These are phyloP conservation scores for Atta texana DNA, from an alignment of 1,140 invertebrate genomes.

Conservation along the genomic window DNA sequence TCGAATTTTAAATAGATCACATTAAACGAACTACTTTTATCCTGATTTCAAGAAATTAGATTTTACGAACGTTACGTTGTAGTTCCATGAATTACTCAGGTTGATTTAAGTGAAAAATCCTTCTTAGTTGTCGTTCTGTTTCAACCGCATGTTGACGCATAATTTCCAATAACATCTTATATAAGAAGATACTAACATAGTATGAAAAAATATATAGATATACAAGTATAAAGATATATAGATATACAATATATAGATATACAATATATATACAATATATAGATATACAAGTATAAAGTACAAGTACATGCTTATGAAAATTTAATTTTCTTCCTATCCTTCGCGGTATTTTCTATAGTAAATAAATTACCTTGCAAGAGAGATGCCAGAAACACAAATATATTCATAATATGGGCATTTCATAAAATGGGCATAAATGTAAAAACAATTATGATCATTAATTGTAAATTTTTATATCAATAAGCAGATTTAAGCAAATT, in stretches of 20 bases:
- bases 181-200: background rate
- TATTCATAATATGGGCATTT: background rate
- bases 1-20: background rate
- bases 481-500: background rate
- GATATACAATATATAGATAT: too few relatives aligned
- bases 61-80: background rate
- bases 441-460: background rate
- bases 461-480: background rate
- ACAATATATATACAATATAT: too few relatives aligned
- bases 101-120: background rate
- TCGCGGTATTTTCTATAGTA: background rate
- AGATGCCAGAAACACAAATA: background rate
- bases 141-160: background rate
- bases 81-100: background rate
- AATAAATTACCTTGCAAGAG: background rate
- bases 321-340: background rate
- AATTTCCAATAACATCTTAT: slow-evolving; percentile 1
- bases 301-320: slow-evolving; percentile 9
- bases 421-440: background rate
- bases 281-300: background rate
- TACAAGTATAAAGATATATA: background rate
- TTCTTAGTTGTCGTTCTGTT: background rate
- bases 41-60: background rate
- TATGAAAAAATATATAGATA: background rate
- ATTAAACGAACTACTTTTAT: background rate